Percentiles rank a stretch among this genome's conserved stretches.
Conservation (phyloP, 2,797 vertebrate species). For the Lepilemur ruficaudatus region DNA sequence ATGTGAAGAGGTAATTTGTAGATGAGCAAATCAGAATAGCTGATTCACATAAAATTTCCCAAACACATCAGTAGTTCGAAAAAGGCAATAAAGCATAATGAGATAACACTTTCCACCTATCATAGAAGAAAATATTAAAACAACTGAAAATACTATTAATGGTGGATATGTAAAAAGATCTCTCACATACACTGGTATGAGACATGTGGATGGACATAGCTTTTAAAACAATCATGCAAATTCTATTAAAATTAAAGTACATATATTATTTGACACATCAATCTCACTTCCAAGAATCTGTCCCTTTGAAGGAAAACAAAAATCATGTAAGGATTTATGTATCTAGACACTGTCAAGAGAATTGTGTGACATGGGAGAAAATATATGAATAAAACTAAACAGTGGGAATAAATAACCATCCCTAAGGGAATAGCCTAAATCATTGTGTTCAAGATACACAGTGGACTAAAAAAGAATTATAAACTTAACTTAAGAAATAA, state of each 20-base stretch:
- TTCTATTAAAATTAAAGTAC: background rate
- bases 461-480: background rate
- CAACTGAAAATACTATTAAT: background rate
- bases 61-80: background rate
- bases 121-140: background rate
- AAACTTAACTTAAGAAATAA: background rate
- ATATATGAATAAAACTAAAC: background rate
- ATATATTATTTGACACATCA: background rate
- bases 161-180: background rate
- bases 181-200: background rate
- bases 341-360: background rate
- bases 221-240: background rate
- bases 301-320: background rate
- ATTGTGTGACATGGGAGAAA: background rate
- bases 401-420: background rate
- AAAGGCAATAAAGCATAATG: background rate
- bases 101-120: background rate
- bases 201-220: background rate
- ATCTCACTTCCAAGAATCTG: background rate
- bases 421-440: background rate
- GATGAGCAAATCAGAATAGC: background rate
- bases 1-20: background rate
- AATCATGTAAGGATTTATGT: background rate
- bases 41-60: background rate
- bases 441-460: background rate